Conservation (phyloP, 2,888 invertebrate species). For the Caradrina clavipalpis region DNA sequence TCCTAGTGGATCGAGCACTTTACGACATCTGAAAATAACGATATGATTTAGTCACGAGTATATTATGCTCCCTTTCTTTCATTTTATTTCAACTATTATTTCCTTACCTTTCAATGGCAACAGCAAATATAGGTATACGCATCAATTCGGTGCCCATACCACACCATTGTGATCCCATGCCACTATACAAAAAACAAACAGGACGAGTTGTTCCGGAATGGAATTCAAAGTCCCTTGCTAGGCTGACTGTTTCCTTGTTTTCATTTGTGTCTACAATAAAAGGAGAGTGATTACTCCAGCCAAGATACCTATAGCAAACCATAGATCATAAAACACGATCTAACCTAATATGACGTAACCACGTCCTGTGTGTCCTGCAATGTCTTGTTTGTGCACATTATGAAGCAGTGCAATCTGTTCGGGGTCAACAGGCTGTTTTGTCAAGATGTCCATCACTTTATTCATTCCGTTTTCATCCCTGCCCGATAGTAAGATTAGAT, state of each 20-base stretch:
- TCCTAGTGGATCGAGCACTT: constrained; percentile 90
- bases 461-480: constrained; percentile 8
- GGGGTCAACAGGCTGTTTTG: constrained; percentile 14
- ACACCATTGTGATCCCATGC: constrained; percentile 23
- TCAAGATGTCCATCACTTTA: constrained; percentile 4
- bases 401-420: constrained; percentile 25
- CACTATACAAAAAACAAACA: constrained; percentile 92
- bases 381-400: constrained; percentile 10
- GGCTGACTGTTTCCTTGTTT: constrained; percentile 4
- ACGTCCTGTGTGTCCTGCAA: constrained; percentile 15
- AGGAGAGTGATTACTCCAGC: background rate
- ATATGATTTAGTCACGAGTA: background rate
- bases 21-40: constrained; percentile 81
- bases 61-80: background rate
- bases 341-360: constrained; percentile 9
- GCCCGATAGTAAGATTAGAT: background rate
- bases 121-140: constrained; percentile 81
- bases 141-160: constrained; percentile 6
- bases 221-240: constrained; percentile 14
- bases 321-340: background rate
- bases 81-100: background rate
- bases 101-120: constrained; percentile 20
- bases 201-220: constrained; percentile 72
- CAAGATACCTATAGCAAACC: background rate
- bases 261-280: constrained; percentile 14